Base-by-base conservation (phyloP, 2,113 vertebrate genomes). In the Solenodon paradoxus region DNA sequence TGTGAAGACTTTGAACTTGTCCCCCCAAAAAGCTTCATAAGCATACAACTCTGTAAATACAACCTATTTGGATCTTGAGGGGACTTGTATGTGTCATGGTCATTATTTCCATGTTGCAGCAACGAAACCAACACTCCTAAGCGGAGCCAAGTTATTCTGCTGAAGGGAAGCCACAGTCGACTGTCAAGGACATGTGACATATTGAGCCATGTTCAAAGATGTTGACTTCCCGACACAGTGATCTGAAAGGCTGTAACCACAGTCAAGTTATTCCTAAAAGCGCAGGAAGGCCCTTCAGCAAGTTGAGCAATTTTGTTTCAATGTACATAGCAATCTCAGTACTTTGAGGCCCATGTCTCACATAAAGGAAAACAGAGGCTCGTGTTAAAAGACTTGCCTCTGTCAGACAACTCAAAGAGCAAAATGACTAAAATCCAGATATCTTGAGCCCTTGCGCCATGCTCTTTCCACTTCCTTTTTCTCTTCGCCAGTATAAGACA, bases 1-100 rank as follows among this genome's bases (percentile, higher is more conserved):
- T 90, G 79, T 2, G 5, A 82, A 96, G 61, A 94, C 57, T 85
- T 64, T 57, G 74, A 88, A 75, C 47, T 42, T 88, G n/a, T n/a
- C 16, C 71, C 72, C n/a, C 0, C 42, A n/a, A 92, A 89, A 96
- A 68, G 28, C 7, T 74, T 51, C 45, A 13, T 24, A n/a, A 10
- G 66, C 35, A n/a, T 7, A 53, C 9, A 59, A 49, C 11, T 81
- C 38, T 49, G 26, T 47, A 74, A 79, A 61, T 42, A 75, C 24
- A 49, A 90, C 89, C 19, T 13, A 79, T 9, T 86, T 51, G 20
- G 0, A 35, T 88, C 15, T 13, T 24, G 2, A 7, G 47, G 66
- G 79, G 74, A 10, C 30, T 38, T 4, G 1, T 12, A 8, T 32
- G 61, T 86, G 24, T n/a, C 17, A 28, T 1, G 40, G 51, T 20